A percentile compares a stretch with the other conserved stretches of the same genome.
phyloP scores from a whole-genome alignment of 2,797 vertebrate genomes.

The Austrolebias charrua region DNA sequence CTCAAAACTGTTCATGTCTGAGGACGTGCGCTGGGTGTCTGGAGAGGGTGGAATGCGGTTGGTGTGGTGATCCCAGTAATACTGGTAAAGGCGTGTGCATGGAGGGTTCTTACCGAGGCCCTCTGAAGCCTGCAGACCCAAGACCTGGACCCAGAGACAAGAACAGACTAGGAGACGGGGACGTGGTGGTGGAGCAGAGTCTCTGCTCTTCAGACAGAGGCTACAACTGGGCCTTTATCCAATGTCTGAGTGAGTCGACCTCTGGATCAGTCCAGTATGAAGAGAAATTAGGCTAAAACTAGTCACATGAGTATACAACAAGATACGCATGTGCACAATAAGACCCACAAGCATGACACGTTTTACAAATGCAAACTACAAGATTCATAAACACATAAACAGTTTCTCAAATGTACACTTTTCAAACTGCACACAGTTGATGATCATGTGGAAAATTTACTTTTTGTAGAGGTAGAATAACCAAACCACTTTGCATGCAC shows the following conservation, averaged over 20 bases:
- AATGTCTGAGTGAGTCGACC: constrained; percentile 87
- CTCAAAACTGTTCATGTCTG: constrained; percentile 91
- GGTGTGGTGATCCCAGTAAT: constrained; percentile 91
- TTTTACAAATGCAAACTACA: too few species aligned
- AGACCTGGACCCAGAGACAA: constrained; percentile 42
- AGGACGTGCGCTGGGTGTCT: constrained; percentile 88
- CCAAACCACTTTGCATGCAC: too few species aligned
- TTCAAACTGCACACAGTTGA: too few species aligned
- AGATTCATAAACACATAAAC: too few species aligned
- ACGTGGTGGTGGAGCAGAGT: constrained; percentile 83
- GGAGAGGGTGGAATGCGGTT: constrained; percentile 89
- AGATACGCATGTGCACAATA: too few species aligned
- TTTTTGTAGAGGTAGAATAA: too few species aligned
- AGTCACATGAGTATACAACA: too few species aligned
- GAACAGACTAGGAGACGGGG: constrained; percentile 52
- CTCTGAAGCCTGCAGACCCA: constrained; percentile 73
- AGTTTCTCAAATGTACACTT: too few species aligned
- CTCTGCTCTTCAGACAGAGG: constrained; percentile 86
- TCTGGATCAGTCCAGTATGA: too few species aligned
- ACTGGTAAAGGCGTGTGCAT: constrained; percentile 87
- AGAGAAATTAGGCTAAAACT: too few species aligned
- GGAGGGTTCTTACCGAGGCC: constrained; percentile 89
- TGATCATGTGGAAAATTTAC: too few species aligned
- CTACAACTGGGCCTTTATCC: constrained; percentile 91
- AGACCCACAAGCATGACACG: too few species aligned